Percentiles rank a stretch among this genome's conserved stretches.
phyloP scores from a whole-genome alignment of 2,888 invertebrate genomes.

The Drosophila meridiana region DNA sequence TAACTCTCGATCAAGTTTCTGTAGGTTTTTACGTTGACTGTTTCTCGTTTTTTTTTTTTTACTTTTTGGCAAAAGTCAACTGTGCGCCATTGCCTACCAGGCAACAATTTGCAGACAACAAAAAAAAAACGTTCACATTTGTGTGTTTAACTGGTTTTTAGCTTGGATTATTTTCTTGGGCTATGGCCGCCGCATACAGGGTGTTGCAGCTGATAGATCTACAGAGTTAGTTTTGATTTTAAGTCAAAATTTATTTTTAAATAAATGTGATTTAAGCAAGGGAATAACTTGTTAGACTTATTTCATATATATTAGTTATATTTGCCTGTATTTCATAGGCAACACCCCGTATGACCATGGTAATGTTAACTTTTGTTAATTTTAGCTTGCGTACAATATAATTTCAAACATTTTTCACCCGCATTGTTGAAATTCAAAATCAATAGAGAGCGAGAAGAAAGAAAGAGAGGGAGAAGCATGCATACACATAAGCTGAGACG shows the following conservation, averaged over 20 bases:
- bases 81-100: slow-evolving; percentile 55
- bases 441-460: slow-evolving; percentile 33
- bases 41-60: slow-evolving; percentile 38
- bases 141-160: slow-evolving; percentile 73
- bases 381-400: slow-evolving; percentile 70
- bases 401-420: slow-evolving; percentile 78
- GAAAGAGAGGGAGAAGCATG: slow-evolving; percentile 3
- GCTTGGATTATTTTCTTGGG: slow-evolving; percentile 39
- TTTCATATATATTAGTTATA: not conserved
- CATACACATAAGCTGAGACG: slow-evolving; percentile 34
- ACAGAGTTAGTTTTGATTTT: not conserved
- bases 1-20: slow-evolving; percentile 73
- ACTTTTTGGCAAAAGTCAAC: slow-evolving; percentile 72
- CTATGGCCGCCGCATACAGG: slow-evolving; percentile 43
- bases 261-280: not conserved
- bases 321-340: not conserved
- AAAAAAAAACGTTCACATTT: slow-evolving; percentile 62
- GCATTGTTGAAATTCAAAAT: slow-evolving; percentile 77
- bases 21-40: slow-evolving; percentile 58
- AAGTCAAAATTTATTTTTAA: too few species aligned
- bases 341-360: slow-evolving; percentile 53
- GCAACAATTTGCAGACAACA: slow-evolving; percentile 65
- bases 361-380: slow-evolving; percentile 58
- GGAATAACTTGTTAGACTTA: too few species aligned
- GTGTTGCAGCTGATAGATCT: slow-evolving; percentile 12